Evolutionary conservation across 2,888 invertebrate genomes (phyloP), one percentile per base, ranked within the genome.

Genomic region (Drosophila lacicola): DNA sequence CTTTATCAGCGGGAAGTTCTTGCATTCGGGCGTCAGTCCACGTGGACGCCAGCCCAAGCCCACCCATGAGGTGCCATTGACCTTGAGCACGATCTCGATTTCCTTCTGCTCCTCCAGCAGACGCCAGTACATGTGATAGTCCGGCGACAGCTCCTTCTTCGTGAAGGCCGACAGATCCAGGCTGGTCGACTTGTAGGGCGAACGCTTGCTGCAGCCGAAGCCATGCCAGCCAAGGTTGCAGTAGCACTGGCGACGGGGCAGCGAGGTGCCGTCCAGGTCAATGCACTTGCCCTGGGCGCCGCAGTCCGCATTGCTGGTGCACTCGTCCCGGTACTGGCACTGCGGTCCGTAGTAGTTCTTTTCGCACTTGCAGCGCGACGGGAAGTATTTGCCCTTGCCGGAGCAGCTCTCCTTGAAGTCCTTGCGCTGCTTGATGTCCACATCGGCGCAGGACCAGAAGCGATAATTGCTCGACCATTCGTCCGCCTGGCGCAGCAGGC

Each of bases 381-480:
- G 93, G 87, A 96, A 94, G 93, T 95, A 95, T 92, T 95, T 95
- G 4, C 98, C 98, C 89, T 96, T 96, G 2, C 96, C 96, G 53
- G 96, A 96, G 91, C 98, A 98, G 1, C 95, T 95, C 92, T 98
- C 97, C 74, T 95, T 95, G 92, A 96, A 97, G 44, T 95, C 94
- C 91, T 95, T 96, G 54, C 95, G 96, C 95, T 82, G 91, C 72
- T 95, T 93, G 68, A 98, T 96, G 89, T 98, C 97, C 58, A 99
- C 96, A 92, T 99, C 98, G 3, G 98, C 96, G 91, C 99, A 99
- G 0, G 98, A 98, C 97, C 98, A 98, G 93, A 99, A 98, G 72
- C 96, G 93, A 93, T 98, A 98, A 84, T 94, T 94, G 60, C 94
- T 93, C 0, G 96, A 95, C 98, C 98, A 98, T 93, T 99, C 98